Percentiles rank a stretch among this genome's conserved stretches.
phyloP scores from a whole-genome alignment of 2,888 invertebrate species.

The Eristalis intricaria region DNA sequence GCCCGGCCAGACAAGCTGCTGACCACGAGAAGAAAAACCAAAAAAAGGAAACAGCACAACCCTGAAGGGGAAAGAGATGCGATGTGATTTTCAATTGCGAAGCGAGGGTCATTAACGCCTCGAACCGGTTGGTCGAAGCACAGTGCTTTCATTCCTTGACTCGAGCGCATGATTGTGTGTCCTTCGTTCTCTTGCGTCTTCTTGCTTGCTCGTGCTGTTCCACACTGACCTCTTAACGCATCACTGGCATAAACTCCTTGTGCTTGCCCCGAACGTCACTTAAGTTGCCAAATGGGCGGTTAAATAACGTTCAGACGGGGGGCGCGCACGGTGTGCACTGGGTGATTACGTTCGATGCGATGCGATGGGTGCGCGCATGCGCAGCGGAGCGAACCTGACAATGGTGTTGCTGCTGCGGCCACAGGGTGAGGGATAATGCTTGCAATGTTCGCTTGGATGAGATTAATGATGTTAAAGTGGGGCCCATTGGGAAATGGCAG shows the following conservation, averaged over 20 bases:
- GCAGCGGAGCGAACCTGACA: conserved; percentile 34
- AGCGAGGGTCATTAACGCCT: conserved; percentile 65
- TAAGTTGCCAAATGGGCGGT: conserved; percentile 49
- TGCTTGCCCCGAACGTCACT: conserved; percentile 26
- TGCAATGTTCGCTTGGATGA: neutral
- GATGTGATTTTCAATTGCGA: conserved; percentile 41
- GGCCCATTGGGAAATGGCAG: neutral
- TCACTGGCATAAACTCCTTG: conserved; percentile 36
- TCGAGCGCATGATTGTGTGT: conserved; percentile 30
- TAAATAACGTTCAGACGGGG: conserved; percentile 47
- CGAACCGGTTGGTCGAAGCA: conserved; percentile 36
- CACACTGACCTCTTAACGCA: conserved; percentile 65
- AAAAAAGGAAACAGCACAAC: neutral
- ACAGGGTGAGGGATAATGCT: neutral
- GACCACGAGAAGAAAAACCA: conserved; percentile 9
- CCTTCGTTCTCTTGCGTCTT: neutral
- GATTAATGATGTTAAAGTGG: conserved; percentile 23
- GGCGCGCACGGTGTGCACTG: conserved; percentile 33
- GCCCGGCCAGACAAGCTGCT: neutral
- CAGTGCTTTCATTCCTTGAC: conserved; percentile 33
- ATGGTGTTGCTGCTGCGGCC: neutral
- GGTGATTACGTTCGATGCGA: conserved; percentile 58
- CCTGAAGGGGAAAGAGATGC: too few relatives aligned
- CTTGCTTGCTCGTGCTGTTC: conserved; percentile 13
- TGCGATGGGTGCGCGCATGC: conserved; percentile 50